phyloP scores from a whole-genome alignment of 1,140 invertebrate species.

The Neoseiulus cucumeris region DNA sequence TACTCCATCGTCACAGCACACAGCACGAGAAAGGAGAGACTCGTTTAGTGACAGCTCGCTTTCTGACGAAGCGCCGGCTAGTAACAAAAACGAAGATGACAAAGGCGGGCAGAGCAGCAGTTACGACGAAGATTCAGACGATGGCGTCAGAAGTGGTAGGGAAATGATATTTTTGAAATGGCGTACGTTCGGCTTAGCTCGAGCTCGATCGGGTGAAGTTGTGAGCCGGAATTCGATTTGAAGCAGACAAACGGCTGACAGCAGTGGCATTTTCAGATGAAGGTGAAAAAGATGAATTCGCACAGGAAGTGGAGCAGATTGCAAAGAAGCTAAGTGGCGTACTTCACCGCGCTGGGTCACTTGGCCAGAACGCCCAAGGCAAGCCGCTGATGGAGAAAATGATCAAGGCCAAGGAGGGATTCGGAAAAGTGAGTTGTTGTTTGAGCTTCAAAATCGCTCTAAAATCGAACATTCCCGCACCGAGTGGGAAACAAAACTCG shows the following conservation, averaged over 20 bases:
- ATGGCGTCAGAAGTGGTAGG: constrained; percentile 3
- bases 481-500: no score
- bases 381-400: not conserved
- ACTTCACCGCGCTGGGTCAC: not conserved
- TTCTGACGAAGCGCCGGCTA: not conserved
- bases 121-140: constrained; percentile 5
- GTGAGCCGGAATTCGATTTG: no score
- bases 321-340: constrained; percentile 4
- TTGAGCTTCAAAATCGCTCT: no score
- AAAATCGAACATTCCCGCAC: no score
- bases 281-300: not conserved
- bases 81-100: not conserved
- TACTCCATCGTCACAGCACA: constrained; percentile 2
- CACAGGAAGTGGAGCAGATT: constrained; percentile 13
- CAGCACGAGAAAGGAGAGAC: not conserved
- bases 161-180: not conserved
- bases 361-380: constrained; percentile 2
- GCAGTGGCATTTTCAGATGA: not conserved
- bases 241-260: no score
- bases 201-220: no score
- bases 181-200: no score
- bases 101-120: not conserved
- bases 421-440: not conserved
- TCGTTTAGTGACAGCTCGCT: constrained; percentile 7
- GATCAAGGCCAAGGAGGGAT: constrained; percentile 2